phyloP scores from a whole-genome alignment of 2,113 vertebrate genomes.

The Phrynosoma platyrhinos region DNA sequence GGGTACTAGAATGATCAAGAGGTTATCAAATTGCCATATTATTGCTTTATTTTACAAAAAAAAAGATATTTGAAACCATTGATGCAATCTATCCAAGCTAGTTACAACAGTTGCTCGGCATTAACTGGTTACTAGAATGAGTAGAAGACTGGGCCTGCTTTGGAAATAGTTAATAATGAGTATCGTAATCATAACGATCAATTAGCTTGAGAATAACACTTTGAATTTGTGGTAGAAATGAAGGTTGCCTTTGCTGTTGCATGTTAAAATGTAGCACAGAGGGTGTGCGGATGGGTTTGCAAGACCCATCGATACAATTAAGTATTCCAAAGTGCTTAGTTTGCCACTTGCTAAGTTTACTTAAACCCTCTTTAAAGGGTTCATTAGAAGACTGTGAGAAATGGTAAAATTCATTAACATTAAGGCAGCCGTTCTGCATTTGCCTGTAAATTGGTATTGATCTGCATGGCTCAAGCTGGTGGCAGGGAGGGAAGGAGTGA shows the following conservation, averaged over 20 bases:
- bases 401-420: constrained; percentile 85
- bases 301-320: constrained; percentile 42
- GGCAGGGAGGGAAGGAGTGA: neutral
- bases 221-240: neutral
- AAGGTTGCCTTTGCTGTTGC: neutral
- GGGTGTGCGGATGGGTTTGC: constrained; percentile 16
- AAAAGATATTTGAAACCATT: neutral
- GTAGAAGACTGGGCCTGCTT: neutral
- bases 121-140: neutral
- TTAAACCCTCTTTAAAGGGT: constrained; percentile 79
- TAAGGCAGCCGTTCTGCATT: constrained; percentile 81
- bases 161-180: neutral
- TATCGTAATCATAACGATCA: neutral
- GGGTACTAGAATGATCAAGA: neutral
- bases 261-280: constrained; percentile 39
- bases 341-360: constrained; percentile 77
- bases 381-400: constrained; percentile 81
- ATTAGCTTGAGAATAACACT: neutral
- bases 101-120: neutral
- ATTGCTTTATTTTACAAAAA: neutral
- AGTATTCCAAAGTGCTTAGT: constrained; percentile 68
- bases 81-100: rapidly evolving
- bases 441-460: constrained; percentile 89
- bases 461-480: constrained; percentile 53
- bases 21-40: neutral